These are phyloP conservation scores for Torymus aiolomorphi DNA, from an alignment of 2,888 invertebrate species.

Conservation along the genomic window DNA sequence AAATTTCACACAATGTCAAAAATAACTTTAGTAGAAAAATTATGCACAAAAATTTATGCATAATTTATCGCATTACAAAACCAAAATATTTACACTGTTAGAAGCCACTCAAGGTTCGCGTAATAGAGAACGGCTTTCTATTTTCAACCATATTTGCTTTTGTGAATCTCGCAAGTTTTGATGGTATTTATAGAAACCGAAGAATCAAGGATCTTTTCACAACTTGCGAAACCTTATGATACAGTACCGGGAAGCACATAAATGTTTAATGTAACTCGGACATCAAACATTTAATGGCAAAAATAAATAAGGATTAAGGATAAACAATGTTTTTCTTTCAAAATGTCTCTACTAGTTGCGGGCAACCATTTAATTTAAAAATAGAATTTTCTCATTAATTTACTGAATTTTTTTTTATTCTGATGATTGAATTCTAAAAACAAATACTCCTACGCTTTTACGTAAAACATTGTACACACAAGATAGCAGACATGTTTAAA, in stretches of 20 bases:
- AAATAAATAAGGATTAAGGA: neutral
- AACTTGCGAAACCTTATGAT: neutral
- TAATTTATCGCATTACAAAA: neutral
- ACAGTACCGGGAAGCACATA: neutral
- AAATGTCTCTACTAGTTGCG: neutral
- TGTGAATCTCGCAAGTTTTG: constrained; percentile 10
- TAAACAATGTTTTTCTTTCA: neutral
- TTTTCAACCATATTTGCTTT: constrained; percentile 20
- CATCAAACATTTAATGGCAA: neutral
- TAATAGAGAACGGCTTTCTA: constrained; percentile 4
- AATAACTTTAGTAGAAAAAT: too few species aligned
- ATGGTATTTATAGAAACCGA: constrained; percentile 13
- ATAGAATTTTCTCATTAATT: too few species aligned
- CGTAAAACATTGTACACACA: neutral
- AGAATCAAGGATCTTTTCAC: constrained; percentile 6
- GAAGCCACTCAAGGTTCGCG: neutral
- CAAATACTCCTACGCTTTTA: neutral
- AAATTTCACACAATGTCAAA: too few species aligned
- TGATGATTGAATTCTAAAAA: neutral
- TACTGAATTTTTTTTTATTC: neutral
- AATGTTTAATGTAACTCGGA: neutral
- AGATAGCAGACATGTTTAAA: neutral
- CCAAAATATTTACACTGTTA: constrained; percentile 1
- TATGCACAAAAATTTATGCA: too few species aligned
- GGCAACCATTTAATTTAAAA: too few species aligned